phyloP scores from a whole-genome alignment of 2,797 vertebrate genomes.

The Premnoplex brunnescens region DNA sequence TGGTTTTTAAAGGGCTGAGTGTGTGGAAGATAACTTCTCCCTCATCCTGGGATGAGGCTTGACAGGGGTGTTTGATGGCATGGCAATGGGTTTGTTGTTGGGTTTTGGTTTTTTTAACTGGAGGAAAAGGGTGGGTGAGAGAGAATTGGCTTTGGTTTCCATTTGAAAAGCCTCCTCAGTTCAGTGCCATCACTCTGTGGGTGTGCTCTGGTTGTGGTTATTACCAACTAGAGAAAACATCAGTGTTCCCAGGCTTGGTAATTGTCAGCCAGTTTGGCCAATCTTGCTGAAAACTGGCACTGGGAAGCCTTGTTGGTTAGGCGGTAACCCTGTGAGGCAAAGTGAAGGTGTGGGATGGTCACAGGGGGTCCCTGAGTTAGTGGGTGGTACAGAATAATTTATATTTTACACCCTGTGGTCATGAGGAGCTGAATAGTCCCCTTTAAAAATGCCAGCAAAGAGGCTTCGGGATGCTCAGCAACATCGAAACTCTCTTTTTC shows the following conservation, averaged over 20 bases:
- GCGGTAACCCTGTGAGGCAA: neutral
- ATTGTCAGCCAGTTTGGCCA: neutral
- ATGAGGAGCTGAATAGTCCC: neutral
- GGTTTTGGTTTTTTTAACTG: neutral
- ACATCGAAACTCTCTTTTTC: neutral
- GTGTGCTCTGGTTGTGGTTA: neutral
- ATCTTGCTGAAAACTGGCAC: accelerated
- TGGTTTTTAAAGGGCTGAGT: neutral
- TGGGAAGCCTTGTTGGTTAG: neutral
- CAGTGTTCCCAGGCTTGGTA: neutral
- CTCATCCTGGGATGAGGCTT: neutral
- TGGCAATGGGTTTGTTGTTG: neutral
- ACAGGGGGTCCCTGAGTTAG: accelerated
- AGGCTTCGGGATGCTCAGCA: neutral
- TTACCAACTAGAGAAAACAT: neutral
- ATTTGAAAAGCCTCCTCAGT: neutral
- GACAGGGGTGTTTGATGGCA: neutral
- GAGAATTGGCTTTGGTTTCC: neutral
- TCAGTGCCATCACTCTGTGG: neutral
- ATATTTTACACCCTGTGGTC: neutral
- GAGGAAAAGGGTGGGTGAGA: neutral
- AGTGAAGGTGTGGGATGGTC: neutral
- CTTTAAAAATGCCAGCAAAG: constrained; percentile 46
- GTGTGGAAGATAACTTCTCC: neutral
- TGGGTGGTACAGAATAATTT: neutral